Percentiles rank a stretch among this genome's conserved stretches.
These are phyloP conservation scores for Procavia capensis DNA, from an alignment of 2,113 vertebrate species.

Conservation along the genomic window DNA sequence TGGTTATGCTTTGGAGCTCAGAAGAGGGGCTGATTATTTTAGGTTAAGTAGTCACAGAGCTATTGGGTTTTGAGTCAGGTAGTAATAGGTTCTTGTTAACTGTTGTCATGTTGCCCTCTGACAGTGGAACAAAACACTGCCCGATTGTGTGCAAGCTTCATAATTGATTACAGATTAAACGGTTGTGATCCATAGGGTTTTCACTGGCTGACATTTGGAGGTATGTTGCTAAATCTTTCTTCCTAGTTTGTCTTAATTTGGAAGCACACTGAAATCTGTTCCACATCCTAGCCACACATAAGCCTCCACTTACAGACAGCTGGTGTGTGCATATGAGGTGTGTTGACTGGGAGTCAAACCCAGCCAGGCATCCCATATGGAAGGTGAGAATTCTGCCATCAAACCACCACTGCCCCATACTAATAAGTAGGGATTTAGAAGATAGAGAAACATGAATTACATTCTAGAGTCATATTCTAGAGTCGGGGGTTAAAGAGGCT, in stretches of 20 bases:
- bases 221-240: neutral
- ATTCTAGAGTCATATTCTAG: neutral
- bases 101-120: neutral
- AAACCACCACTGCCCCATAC: neutral
- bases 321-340: neutral
- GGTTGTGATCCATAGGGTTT: neutral
- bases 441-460: neutral
- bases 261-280: neutral
- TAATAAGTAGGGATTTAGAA: slow-evolving; percentile 16
- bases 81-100: neutral
- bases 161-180: neutral
- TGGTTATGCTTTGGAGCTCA: neutral
- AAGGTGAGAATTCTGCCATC: neutral
- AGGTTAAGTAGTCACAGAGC: slow-evolving; percentile 14
- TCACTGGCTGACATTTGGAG: neutral
- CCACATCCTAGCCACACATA: neutral
- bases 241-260: neutral
- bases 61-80: slow-evolving; percentile 15
- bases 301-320: neutral
- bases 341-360: neutral
- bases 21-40: slow-evolving; percentile 21
- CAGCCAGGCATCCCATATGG: neutral
- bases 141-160: neutral
- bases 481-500: neutral
- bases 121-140: neutral